Base-by-base conservation (phyloP, 2,113 vertebrate species). In the Delphinapterus leucas region DNA sequence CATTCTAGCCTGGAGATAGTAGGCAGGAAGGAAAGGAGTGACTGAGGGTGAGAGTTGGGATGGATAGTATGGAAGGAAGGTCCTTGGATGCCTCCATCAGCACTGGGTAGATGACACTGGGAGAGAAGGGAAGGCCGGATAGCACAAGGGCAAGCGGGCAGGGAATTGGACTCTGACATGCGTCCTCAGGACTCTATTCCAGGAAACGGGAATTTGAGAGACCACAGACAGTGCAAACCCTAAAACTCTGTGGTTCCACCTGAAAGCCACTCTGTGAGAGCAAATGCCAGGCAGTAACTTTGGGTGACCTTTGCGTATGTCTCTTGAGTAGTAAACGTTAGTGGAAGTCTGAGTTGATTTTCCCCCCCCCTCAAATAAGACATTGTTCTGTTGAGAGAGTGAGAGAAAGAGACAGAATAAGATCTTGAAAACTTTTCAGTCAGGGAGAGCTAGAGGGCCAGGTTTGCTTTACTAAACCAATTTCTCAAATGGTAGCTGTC, bases 191-290 rank as follows among this genome's bases (percentile, higher is more conserved):
- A 88, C 44, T 81, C 80, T 82, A 25, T 77, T 79, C 38, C 68
- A 44, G 71, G n/a, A 88, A 90, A 81, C 73, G 23, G 65, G 31
- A 13, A 65, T 90, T 90, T 95, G 74, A 88, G 11, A 89, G 41
- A 86, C n/a, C 65, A 79, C 25, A 79, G 55, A 79, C 44, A 68
- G 68, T 67, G 41, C 36, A 41, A 90, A 33, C 67, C 33, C 41
- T 96, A 79, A 90, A 93, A 92, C 74, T 89, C 9, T 82, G 20
- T 89, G 79, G 36, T 93, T 95, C 87, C 41, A 96, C 74, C 73
- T 92, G 80, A 97, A 98, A 96, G n/a, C 74, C 58, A 93, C 33
- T 84, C 44, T 88, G 41, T 95, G 81, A 93, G n/a, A 90, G 74
- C 49, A 89, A 77, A 73, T 77, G 23, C 18, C 61, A 90, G 76